Conservation (phyloP, 2,797 vertebrate genomes). For the Lemur catta region DNA sequence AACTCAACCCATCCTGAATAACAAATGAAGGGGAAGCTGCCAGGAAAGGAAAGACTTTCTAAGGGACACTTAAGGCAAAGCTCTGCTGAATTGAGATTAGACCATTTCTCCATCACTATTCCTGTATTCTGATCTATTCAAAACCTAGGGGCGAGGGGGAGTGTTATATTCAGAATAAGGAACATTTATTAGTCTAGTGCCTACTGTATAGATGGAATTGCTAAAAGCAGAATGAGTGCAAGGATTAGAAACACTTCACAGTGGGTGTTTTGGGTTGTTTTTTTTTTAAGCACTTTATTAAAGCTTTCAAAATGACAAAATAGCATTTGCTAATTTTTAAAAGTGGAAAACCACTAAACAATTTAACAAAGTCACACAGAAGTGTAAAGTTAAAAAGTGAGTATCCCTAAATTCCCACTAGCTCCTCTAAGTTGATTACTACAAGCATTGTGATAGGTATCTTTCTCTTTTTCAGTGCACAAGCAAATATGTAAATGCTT, state of each 20-base stretch:
- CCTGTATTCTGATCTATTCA: not conserved
- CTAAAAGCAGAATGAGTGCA: not conserved
- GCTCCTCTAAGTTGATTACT: not conserved
- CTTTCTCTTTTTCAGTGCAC: not conserved
- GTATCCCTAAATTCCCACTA: not conserved
- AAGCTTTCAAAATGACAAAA: conserved; percentile 17
- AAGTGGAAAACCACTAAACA: not conserved
- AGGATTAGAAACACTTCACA: not conserved
- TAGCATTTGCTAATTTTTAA: not conserved
- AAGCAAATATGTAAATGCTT: not conserved
- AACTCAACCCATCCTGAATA: not conserved
- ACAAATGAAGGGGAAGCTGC: not conserved
- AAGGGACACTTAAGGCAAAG: not conserved
- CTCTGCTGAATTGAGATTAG: not conserved
- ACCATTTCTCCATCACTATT: not conserved
- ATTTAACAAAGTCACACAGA: not conserved
- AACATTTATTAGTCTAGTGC: not conserved
- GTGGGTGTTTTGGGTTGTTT: too few relatives aligned
- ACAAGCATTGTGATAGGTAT: not conserved
- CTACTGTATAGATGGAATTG: rapidly evolving
- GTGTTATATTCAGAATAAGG: not conserved
- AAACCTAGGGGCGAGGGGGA: not conserved
- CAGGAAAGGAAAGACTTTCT: not conserved
- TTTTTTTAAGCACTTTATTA: not conserved
- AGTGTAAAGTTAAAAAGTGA: not conserved